Percentiles rank a stretch among this genome's conserved stretches.
phyloP scores from a whole-genome alignment of 2,113 vertebrate species.

The Platysteira castanea region DNA sequence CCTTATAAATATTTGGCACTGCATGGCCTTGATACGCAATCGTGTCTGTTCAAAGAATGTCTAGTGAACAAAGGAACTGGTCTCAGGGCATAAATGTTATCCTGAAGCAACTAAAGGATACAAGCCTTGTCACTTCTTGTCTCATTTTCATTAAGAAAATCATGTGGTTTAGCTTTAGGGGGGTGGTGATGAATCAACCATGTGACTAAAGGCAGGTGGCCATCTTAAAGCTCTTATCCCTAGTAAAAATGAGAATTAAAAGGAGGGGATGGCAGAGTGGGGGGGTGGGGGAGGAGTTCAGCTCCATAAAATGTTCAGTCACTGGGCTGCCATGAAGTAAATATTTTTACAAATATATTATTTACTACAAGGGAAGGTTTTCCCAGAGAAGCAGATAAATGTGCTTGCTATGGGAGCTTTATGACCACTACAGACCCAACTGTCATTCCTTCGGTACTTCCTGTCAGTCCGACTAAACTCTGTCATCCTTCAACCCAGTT shows the following conservation, averaged over 20 bases:
- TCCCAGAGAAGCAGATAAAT: conserved; percentile 70
- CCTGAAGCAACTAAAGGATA: conserved; percentile 30
- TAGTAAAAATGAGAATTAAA: conserved; percentile 23
- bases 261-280: not conserved
- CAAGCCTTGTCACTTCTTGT: conserved; percentile 62
- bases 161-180: conserved; percentile 54
- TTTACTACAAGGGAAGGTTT: conserved; percentile 70
- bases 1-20: conserved; percentile 63
- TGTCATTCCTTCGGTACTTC: conserved; percentile 88
- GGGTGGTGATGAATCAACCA: not conserved
- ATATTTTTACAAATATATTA: conserved; percentile 78
- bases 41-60: conserved; percentile 25
- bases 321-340: conserved; percentile 57
- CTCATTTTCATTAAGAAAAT: conserved; percentile 56
- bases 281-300: not conserved
- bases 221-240: conserved; percentile 35
- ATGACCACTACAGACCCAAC: conserved; percentile 83
- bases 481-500: conserved; percentile 98
- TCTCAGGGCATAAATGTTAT: conserved; percentile 39
- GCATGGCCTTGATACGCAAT: conserved; percentile 29
- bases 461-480: conserved; percentile 96
- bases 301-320: conserved; percentile 9
- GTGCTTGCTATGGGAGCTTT: conserved; percentile 76
- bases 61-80: conserved; percentile 28
- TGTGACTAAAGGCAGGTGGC: conserved; percentile 44